These are phyloP conservation scores for Pedetes capensis DNA, from an alignment of 2,113 vertebrate genomes.

Conservation along the genomic window DNA sequence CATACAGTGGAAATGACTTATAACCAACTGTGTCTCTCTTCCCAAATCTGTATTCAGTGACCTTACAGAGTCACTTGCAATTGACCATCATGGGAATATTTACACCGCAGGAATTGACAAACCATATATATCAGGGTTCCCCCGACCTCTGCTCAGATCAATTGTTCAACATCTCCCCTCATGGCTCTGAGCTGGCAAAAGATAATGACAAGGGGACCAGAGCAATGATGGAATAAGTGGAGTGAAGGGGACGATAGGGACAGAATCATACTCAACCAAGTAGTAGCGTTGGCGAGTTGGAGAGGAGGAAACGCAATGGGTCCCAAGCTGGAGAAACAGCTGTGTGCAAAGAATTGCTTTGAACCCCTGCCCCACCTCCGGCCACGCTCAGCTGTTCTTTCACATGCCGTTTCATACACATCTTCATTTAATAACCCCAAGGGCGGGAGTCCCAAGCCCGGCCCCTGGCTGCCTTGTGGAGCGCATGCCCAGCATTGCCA, in stretches of 20 bases:
- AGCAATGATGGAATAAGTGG: neutral
- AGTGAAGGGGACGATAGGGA: neutral
- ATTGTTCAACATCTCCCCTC: neutral
- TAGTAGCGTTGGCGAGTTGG: neutral
- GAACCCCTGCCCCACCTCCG: neutral
- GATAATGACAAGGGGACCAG: neutral
- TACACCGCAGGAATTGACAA: neutral
- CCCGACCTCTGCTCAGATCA: neutral
- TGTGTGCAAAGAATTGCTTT: neutral
- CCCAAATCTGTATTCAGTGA: neutral
- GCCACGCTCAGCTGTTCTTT: neutral
- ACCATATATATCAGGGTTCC: neutral
- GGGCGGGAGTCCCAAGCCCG: accelerated
- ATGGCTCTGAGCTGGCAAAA: neutral
- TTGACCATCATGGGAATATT: neutral
- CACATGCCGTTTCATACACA: accelerated
- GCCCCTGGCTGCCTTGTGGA: neutral
- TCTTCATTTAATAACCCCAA: neutral
- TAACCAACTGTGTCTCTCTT: too few species aligned
- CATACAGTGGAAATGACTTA: accelerated
- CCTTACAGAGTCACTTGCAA: neutral
- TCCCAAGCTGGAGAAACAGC: neutral
- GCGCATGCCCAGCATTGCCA: neutral
- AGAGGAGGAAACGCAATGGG: neutral
- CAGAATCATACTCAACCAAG: neutral